These are phyloP conservation scores for Agapornis roseicollis DNA, from an alignment of 2,113 vertebrate species.

Conservation along the genomic window DNA sequence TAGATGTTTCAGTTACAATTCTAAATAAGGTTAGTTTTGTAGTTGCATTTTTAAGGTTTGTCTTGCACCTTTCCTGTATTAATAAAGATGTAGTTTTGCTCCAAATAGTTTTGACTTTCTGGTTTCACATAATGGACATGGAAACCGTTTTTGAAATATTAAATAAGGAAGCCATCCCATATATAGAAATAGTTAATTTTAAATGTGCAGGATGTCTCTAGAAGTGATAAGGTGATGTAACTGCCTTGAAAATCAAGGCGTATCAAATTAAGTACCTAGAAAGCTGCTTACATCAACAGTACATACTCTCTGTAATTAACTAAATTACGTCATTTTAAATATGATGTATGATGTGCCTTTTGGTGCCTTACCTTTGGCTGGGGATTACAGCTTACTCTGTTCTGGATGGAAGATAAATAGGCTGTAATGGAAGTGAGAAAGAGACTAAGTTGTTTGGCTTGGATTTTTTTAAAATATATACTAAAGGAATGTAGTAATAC, in stretches of 20 bases:
- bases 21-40: not conserved
- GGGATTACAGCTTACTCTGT: not conserved
- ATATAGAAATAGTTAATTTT: not conserved
- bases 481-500: not conserved
- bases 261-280: not conserved
- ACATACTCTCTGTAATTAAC: not conserved
- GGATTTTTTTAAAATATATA: not conserved
- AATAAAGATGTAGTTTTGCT: not conserved
- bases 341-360: not conserved
- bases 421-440: not conserved
- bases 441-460: not conserved
- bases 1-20: not conserved
- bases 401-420: not conserved
- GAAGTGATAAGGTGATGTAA: not conserved
- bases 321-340: not conserved
- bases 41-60: not conserved
- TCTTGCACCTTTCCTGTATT: not conserved
- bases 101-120: not conserved
- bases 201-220: not conserved
- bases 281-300: not conserved
- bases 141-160: not conserved
- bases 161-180: not conserved
- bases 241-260: not conserved
- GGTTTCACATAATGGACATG: not conserved
- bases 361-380: not conserved